Evolutionary conservation across 1,140 invertebrate genomes (phyloP), one percentile per base, ranked within the genome.

Genomic region (Lasioglossum baleicum): DNA sequence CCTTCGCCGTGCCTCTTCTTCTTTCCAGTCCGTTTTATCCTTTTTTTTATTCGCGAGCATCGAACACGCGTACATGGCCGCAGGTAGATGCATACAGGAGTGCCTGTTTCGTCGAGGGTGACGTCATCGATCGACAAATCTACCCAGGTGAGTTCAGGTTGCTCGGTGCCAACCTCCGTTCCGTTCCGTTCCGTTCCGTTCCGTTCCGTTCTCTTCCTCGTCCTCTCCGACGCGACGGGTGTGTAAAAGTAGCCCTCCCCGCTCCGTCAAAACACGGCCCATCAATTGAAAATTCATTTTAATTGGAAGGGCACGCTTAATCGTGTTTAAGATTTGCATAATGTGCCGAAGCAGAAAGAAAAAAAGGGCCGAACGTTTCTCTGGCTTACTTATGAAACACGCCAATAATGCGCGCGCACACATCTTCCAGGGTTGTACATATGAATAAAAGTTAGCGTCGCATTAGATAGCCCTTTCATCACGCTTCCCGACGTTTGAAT

Each of bases 81-180:
- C 75, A 56, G 51, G 74, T 77, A 64, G 61, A 40, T 71, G 44
- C 64, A 51, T 56, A 82, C 65, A 60, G 66, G 75, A 77, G 75
- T 66, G 74, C 66, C 67, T 68, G 71, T 75, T 84, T 83, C 72
- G 75, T 76, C 51, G 75, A 65, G 76, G 77, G 63, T 85, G 81
- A 84, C 83, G 83, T 85, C 83, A 87, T 26, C 83, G 73, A 82
- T 81, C 82, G 77, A 83, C 73, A 82, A 82, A 83, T 82, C 79
- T 26, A 82, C 73, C 75, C 75, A 79, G 74, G 73, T 40, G 58
- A 82, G 76, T 44, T 72, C 81, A 80, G 78, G 81, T 80, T 80
- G 70, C 56, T 58, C n/a, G 48, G n/a, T 7, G 71, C 66, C 66
- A 69, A 56, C 64, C 64, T 31, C 69, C 64, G 48, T 48, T 81